Evolutionary conservation across 2,797 vertebrate species (phyloP).

Genomic region (Rhabdomys pumilio): DNA sequence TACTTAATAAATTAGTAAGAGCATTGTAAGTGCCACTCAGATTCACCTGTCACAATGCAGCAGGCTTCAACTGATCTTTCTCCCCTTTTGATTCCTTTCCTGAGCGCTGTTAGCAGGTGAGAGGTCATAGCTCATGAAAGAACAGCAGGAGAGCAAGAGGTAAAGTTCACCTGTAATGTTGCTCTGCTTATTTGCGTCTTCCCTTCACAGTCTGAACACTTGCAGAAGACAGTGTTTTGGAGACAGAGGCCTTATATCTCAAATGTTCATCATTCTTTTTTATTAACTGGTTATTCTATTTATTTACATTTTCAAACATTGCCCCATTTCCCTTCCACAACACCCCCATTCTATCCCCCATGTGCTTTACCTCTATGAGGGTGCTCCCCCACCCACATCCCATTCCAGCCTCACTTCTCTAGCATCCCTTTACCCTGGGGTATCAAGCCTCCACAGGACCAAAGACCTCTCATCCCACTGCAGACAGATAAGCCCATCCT

Average conservation of each 20-base stretch:
- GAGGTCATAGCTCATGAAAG: conserved; percentile 14
- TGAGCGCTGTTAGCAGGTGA: conserved; percentile 25
- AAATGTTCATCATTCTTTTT: conserved; percentile 26
- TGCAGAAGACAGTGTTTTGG: conserved; percentile 23
- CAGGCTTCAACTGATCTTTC: conserved; percentile 2
- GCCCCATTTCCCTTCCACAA: neutral
- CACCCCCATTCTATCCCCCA: neutral
- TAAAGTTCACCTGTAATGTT: neutral
- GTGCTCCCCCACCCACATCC: neutral
- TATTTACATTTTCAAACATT: neutral
- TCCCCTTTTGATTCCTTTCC: conserved; percentile 74
- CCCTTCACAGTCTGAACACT: neutral
- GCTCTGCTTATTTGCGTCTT: conserved; percentile 64
- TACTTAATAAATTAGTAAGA: conserved; percentile 85
- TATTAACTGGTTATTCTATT: neutral
- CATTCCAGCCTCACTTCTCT: neutral
- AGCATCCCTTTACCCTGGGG: neutral
- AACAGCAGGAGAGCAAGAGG: conserved; percentile 67
- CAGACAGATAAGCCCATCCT: neutral
- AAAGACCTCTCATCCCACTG: neutral
- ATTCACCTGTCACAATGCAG: conserved; percentile 79
- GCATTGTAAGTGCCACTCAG: conserved; percentile 68
- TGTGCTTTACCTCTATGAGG: neutral
- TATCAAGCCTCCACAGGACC: neutral
- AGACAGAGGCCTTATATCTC: conserved; percentile 26